Percentiles rank a stretch among this genome's conserved stretches.
Conservation (phyloP, 1,140 invertebrate genomes). For the Mya arenaria region DNA sequence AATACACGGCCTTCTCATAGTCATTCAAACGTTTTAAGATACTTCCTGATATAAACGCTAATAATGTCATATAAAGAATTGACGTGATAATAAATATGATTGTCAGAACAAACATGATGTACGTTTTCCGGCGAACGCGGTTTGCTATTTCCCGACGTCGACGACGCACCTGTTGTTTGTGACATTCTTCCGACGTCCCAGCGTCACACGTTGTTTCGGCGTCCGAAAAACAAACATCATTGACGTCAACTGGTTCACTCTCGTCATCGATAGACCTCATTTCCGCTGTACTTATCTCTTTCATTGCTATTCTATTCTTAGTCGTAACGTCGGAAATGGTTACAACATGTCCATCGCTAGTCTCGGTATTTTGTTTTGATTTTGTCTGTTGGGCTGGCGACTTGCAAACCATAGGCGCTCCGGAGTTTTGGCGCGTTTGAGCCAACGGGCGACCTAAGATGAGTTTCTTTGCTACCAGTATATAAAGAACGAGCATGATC, state of each 20-base stretch:
- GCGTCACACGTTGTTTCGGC: too few relatives aligned
- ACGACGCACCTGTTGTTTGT: background rate
- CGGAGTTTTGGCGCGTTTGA: background rate
- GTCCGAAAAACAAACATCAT: too few relatives aligned
- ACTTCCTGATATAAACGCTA: slow-evolving; percentile 10
- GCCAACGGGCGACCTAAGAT: background rate
- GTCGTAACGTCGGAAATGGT: too few relatives aligned
- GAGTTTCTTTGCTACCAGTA: background rate
- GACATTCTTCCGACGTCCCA: too few relatives aligned
- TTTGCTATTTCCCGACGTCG: background rate
- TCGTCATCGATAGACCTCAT: too few relatives aligned
- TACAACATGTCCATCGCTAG: too few relatives aligned
- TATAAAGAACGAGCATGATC: slow-evolving; percentile 2
- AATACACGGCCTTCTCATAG: slow-evolving; percentile 2
- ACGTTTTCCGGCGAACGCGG: slow-evolving; percentile 8
- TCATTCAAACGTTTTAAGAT: background rate
- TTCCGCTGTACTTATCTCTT: too few relatives aligned
- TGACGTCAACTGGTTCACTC: too few relatives aligned
- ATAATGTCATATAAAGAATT: slow-evolving; percentile 3
- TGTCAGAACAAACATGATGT: slow-evolving; percentile 38
- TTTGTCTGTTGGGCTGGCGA: background rate
- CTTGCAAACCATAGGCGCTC: background rate
- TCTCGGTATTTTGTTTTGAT: too few relatives aligned
- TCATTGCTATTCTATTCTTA: too few relatives aligned
- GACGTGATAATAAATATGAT: slow-evolving; percentile 16